Evolutionary conservation across 2,888 invertebrate species (phyloP), one percentile per base, ranked within the genome.

Genomic region (Cheilosia impressa): DNA sequence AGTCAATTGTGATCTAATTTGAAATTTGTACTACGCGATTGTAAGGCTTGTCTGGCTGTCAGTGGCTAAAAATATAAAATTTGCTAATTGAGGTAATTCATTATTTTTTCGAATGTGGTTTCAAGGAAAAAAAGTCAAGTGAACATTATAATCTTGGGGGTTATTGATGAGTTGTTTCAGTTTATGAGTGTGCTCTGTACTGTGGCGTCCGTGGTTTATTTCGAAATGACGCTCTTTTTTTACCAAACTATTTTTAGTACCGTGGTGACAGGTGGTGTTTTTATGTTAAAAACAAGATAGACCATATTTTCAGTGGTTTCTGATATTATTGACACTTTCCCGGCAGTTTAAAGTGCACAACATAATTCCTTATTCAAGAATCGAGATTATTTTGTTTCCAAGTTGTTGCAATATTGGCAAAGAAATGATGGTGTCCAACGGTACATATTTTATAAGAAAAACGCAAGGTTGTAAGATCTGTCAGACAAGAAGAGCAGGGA

Each of bases 81-180:
- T 63, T 55, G 47, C 47, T 78, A 69, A 66, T 58, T 63, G 27
- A 55, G 69, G 63, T 63, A 71, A 78, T 69, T 62, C 13, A 68
- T 77, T 55, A 38, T 53, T 31, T 17, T 50, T 34, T 13, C 19
- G 50, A 19, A 24, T 69, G 52, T 45, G 45, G 9, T 52, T 69
- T 34, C 45, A 17, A 38, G 68, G 19, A 60, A 68, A 31, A 63
- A n/a, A 22, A 41, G 4, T 41, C 6, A 38, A 52, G 53, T 55
- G 27, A 62, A 19, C 15, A 19, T 15, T 62, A n/a, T 62, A 62
- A 77, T 38, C 55, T 38, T 1, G 27, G 41, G 15, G 38, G 55
- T 78, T 78, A 71, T 78, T 71, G 69, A 78, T 78, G 41, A 19
- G 77, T 69, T 62, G 68, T 53, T 57, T 78, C 47, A 69, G 7